These are phyloP conservation scores for Avahi laniger DNA, from an alignment of 2,797 vertebrate species.

Conservation along the genomic window DNA sequence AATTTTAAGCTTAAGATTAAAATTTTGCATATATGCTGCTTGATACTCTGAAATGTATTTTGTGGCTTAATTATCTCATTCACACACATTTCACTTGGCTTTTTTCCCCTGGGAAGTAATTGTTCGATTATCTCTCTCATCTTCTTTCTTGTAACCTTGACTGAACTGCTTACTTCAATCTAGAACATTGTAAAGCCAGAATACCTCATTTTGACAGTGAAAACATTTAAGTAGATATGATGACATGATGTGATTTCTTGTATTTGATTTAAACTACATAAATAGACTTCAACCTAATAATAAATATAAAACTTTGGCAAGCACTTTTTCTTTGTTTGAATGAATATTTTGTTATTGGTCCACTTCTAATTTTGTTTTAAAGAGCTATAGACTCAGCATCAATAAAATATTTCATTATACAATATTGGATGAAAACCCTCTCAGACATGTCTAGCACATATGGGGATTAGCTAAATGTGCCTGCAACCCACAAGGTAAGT, in stretches of 20 bases:
- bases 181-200: slow-evolving; percentile 71
- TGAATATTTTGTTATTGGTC: not conserved
- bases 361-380: not conserved
- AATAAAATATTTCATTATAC: not conserved
- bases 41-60: slow-evolving; percentile 46
- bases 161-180: slow-evolving; percentile 38
- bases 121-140: not conserved
- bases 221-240: slow-evolving; percentile 42
- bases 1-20: slow-evolving; percentile 59
- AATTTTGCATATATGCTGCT: slow-evolving; percentile 57
- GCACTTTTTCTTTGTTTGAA: not conserved
- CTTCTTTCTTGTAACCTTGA: slow-evolving; percentile 48
- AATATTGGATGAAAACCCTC: not conserved
- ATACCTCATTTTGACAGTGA: slow-evolving; percentile 79
- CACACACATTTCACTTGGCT: not conserved
- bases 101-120: not conserved
- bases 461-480: not conserved
- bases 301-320: slow-evolving; percentile 69
- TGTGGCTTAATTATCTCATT: slow-evolving; percentile 46
- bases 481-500: not conserved
- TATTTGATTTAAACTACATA: slow-evolving; percentile 66
- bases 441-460: not conserved
- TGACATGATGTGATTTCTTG: slow-evolving; percentile 63
- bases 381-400: not conserved
- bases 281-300: slow-evolving; percentile 68